Evolutionary conservation across 2,888 invertebrate genomes (phyloP), one percentile per base, ranked within the genome.

Genomic region (Rhagonycha lutea): DNA sequence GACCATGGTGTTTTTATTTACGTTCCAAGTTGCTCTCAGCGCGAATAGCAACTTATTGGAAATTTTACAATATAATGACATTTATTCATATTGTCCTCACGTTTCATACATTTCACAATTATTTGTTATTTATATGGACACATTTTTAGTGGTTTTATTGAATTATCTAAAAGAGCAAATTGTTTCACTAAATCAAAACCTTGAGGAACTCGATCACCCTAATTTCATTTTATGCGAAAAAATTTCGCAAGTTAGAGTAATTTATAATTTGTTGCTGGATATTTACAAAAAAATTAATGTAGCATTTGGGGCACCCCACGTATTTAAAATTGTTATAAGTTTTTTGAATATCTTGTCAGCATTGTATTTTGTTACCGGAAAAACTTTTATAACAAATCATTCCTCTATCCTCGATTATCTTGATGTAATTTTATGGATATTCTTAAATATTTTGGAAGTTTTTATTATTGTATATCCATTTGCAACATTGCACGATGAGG

Each of bases 401-500:
- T 0, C 10, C 2, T 2, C n/a, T 2, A 65, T 65, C 8, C 0
- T 65, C n/a, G 9, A 24, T 10, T 24, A 24, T 24, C 1, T 8
- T 4, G 63, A 65, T 65, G 0, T 61, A 10, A 14, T 23, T 10
- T 28, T 47, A 5, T 72, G 72, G 72, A 8, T 61, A 26, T 14
- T 5, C 12, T 10, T 61, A 47, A 61, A 61, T 61, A 26, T 61
- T n/a, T 60, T 61, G 14, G 68, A 72, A 10, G 12, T 72, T 60
- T 9, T 3, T 26, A 7, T 68, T 18, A 61, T 26, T 68, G 12
- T 72, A 12, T 18, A 68, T 14, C 26, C 60, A 68, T 72, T 72
- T 68, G n/a, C 28, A 47, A 14, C 68, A 14, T 18, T 68, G 12
- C 14, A 18, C n/a, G 61, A 68, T 61, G 72, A 72, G 72, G 72